Conservation (phyloP, 2,113 vertebrate genomes). For the Conger conger region DNA sequence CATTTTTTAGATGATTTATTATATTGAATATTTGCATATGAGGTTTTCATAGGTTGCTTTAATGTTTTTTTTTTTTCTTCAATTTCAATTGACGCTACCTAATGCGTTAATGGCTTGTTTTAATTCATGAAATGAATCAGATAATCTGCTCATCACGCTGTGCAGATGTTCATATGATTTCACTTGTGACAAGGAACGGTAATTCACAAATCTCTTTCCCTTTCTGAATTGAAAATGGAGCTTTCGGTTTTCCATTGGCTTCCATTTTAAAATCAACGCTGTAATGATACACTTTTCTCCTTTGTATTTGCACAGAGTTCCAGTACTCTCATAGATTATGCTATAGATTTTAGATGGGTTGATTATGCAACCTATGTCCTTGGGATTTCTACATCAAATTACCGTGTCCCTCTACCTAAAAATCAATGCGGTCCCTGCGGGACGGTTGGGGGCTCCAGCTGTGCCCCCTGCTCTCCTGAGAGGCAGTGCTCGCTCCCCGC, state of each 20-base stretch:
- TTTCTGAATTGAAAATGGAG: not conserved
- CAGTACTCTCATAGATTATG: not conserved
- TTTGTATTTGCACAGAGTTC: not conserved
- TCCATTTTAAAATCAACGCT: not conserved
- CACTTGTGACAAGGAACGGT: not conserved
- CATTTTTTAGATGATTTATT: not conserved
- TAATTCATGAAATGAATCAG: not conserved
- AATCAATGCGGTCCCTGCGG: not conserved
- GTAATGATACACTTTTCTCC: not conserved
- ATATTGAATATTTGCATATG: not conserved
- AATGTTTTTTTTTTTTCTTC: too few species aligned
- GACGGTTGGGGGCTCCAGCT: slow-evolving; percentile 28
- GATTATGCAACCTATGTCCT: not conserved
- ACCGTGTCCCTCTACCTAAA: not conserved
- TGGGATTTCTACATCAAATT: not conserved
- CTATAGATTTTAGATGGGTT: not conserved
- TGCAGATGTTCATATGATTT: not conserved
- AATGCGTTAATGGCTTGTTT: not conserved
- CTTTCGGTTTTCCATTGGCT: not conserved
- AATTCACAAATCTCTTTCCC: not conserved
- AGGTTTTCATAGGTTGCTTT: not conserved
- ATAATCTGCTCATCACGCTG: not conserved
- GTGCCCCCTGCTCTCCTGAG: slow-evolving; percentile 22
- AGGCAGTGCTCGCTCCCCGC: slow-evolving; percentile 8
- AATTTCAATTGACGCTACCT: not conserved